A percentile compares a stretch with the other conserved stretches of the same genome.
phyloP scores from a whole-genome alignment of 2,113 vertebrate genomes.

The Montifringilla adamsi region DNA sequence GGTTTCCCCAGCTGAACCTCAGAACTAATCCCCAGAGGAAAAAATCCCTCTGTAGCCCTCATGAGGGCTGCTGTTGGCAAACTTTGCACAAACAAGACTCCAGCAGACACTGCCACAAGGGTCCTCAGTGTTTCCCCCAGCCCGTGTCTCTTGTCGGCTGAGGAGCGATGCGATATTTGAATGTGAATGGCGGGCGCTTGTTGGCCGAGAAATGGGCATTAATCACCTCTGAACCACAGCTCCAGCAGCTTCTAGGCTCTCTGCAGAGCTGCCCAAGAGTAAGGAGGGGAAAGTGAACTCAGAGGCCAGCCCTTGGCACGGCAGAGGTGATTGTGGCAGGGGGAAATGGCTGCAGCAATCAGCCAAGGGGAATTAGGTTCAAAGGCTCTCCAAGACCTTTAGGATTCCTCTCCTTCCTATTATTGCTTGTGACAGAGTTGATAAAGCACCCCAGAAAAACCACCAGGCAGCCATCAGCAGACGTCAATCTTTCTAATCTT shows the following conservation, averaged over 20 bases:
- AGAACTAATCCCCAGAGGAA: not conserved
- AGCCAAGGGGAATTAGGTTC: not conserved
- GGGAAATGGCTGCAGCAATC: not conserved
- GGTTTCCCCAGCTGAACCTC: not conserved
- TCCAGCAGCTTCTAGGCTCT: constrained; percentile 21
- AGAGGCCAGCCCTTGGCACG: not conserved
- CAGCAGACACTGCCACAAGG: not conserved
- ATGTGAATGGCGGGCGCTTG: not conserved
- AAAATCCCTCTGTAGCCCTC: not conserved
- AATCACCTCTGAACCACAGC: constrained; percentile 23
- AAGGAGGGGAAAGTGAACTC: not conserved
- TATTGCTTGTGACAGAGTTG: not conserved
- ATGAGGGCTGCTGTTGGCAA: not conserved
- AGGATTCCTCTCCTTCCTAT: not conserved
- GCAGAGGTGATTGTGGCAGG: not conserved
- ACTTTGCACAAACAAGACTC: not conserved
- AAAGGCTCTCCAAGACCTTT: not conserved
- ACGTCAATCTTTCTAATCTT: constrained; percentile 1
- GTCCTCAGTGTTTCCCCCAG: constrained; percentile 2
- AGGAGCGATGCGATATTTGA: constrained; percentile 7
- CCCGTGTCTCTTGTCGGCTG: not conserved
- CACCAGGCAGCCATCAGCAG: not conserved
- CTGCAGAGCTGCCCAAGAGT: not conserved
- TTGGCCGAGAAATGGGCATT: not conserved
- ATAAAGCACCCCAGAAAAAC: constrained; percentile 26